Base-by-base conservation (phyloP, 2,888 invertebrate species). In the Papilio gigon region DNA sequence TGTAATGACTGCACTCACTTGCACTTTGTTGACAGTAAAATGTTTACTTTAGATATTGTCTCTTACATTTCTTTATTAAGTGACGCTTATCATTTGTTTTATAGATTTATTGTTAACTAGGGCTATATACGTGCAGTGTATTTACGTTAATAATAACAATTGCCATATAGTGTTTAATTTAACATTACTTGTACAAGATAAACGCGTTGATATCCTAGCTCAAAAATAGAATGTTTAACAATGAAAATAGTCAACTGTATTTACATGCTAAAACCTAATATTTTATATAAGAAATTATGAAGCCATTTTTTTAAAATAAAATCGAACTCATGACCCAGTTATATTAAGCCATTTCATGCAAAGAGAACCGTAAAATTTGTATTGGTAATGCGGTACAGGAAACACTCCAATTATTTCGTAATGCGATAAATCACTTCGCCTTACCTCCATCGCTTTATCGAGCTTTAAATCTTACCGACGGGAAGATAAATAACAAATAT, bases 401-500 rank as follows among this genome's bases (percentile, higher is more conserved):
- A 66, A 60, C 59, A 47, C 20, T 47, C 37, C 61, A 42, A 61
- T 67, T 62, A 62, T 67, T 67, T 62, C 27, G 22, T 40, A 67
- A 42, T 42, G 37, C n/a, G n/a, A 62, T 67, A 67, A 67, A 67
- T 67, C 67, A 67, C 27, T 25, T 35, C 37, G 17, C 53, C n/a
- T 53, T 56, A 53, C 62, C 53, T 61, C 50, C 62, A 60, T 50
- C 35, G 47, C 47, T 47, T 47, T 66, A 60, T 66, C 66, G 60
- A 60, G 60, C 40, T 37, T 44, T 60, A 59, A 60, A 66, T 66
- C 66, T 66, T 66, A 37, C 47, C 17, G 35, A 59, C 25, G 22
- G 59, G 33, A 30, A 59, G 35, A 66, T 60, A 66, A 67, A 67
- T 67, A 67, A 62, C 42, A 50, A 14, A 42, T 67, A 67, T 67